These are phyloP conservation scores for Cetonia aurata DNA, from an alignment of 2,888 invertebrate genomes.

Conservation along the genomic window DNA sequence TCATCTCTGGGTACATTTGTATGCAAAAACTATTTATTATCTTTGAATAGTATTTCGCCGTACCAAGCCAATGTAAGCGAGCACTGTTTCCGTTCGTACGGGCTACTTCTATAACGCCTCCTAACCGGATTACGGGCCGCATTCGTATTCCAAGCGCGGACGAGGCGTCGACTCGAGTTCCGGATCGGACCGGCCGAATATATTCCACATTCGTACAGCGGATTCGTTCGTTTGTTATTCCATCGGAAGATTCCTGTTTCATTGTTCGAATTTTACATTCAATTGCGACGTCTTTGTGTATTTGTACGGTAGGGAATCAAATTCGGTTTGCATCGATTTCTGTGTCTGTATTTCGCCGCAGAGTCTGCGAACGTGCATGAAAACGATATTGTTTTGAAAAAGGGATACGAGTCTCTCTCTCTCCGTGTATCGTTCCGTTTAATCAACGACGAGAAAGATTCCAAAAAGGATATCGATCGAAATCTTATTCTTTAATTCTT, in stretches of 20 bases:
- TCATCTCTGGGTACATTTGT: no score
- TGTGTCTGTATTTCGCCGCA: constrained; percentile 14
- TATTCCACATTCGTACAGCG: constrained; percentile 34
- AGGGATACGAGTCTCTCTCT: constrained; percentile 6
- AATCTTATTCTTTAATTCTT: constrained; percentile 2
- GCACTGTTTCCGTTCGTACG: constrained; percentile 22
- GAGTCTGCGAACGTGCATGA: constrained; percentile 12
- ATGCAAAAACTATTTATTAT: no score
- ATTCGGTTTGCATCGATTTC: constrained; percentile 36
- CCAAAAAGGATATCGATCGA: not conserved
- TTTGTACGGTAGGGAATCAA: constrained; percentile 33
- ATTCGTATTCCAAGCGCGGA: constrained; percentile 27
- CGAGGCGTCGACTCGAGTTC: constrained; percentile 24
- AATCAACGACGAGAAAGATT: constrained; percentile 2
- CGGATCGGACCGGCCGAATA: constrained; percentile 33
- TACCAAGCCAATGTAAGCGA: constrained; percentile 12
- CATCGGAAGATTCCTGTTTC: constrained; percentile 34
- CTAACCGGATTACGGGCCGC: constrained; percentile 37
- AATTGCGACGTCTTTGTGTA: constrained; percentile 39
- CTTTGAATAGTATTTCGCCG: not conserved
- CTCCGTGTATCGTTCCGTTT: not conserved
- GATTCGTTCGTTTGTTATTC: constrained; percentile 39
- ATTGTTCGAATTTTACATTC: constrained; percentile 41
- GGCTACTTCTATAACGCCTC: constrained; percentile 36
- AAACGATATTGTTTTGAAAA: constrained; percentile 34